Base-by-base conservation (phyloP, 2,113 vertebrate species). In the Glaucidium brasilianum region DNA sequence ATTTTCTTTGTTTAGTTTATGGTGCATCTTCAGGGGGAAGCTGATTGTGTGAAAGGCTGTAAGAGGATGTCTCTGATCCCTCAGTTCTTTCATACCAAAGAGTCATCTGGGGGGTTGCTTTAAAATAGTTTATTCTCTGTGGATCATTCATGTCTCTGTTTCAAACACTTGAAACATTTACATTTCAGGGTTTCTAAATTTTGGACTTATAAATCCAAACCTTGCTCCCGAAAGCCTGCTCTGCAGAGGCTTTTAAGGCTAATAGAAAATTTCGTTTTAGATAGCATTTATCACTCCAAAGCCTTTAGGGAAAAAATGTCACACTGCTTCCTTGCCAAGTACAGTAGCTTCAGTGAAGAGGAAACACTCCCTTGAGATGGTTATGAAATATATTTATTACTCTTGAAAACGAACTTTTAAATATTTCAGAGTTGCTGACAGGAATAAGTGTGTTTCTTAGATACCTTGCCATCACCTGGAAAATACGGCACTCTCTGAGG, bases 341-440 rank as follows among this genome's bases (percentile, higher is more conserved):
- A 76, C 86, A 71, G 88, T 62, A 94, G 91, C 77, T 94, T 94
- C 94, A 90, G 27, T 89, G 95, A 82, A 43, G 77, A 92, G 62
- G 74, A 88, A 92, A 73, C 77, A 7, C 43, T 93, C 92, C 77
- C 81, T 85, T 91, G 96, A 79, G 92, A 94, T 83, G 50, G 67
- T 93, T 96, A 91, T 88, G 92, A 94, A 97, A 95, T 92, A 34
- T 85, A 94, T 94, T 92, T 96, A 92, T 94, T 96, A 72, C 81
- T 88, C 67, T 67, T 82, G 52, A 94, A 96, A 95, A 86, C 18
- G 56, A 91, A 92, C 64, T 94, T 95, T 34, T 88, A 84, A 92
- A 78, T 86, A 74, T 96, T 96, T 94, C 58, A 56, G 72, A 64
- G 55, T 59, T 91, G 73, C 88, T 92, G 79, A 89, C 77, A 92